These are phyloP conservation scores for Caranx ignobilis DNA, from an alignment of 2,113 vertebrate genomes.

Conservation along the genomic window DNA sequence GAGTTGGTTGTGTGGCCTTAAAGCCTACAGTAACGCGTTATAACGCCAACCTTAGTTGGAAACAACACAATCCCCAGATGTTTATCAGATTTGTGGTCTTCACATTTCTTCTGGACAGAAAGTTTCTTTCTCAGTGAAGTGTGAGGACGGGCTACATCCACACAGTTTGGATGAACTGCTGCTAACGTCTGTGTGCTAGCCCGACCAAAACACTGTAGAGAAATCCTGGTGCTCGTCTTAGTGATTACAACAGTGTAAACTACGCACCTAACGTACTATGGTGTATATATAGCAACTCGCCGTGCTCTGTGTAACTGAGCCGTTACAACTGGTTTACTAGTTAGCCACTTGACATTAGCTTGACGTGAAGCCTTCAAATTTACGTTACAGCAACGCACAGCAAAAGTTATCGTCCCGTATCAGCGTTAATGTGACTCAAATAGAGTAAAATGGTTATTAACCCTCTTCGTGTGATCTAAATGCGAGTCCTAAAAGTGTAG, in stretches of 20 bases:
- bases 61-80: background rate
- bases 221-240: background rate
- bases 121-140: slow-evolving; percentile 65
- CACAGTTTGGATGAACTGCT: slow-evolving; percentile 55
- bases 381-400: slow-evolving; percentile 25
- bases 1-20: slow-evolving; percentile 63
- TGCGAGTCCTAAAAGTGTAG: background rate
- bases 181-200: slow-evolving; percentile 63
- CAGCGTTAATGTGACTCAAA: background rate
- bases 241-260: background rate
- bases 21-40: slow-evolving; percentile 9
- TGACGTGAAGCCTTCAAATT: slow-evolving; percentile 40
- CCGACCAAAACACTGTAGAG: slow-evolving; percentile 32
- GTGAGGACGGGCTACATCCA: slow-evolving; percentile 61
- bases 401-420: slow-evolving; percentile 55
- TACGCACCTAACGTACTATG: background rate
- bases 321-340: slow-evolving; percentile 22
- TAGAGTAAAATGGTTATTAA: background rate
- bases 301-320: background rate
- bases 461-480: too few species aligned
- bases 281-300: background rate
- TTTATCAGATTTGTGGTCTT: slow-evolving; percentile 20
- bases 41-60: slow-evolving; percentile 6
- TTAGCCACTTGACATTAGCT: slow-evolving; percentile 67
- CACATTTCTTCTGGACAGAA: slow-evolving; percentile 43